phyloP scores from a whole-genome alignment of 2,113 vertebrate genomes.

The Onychostruthus taczanowskii region DNA sequence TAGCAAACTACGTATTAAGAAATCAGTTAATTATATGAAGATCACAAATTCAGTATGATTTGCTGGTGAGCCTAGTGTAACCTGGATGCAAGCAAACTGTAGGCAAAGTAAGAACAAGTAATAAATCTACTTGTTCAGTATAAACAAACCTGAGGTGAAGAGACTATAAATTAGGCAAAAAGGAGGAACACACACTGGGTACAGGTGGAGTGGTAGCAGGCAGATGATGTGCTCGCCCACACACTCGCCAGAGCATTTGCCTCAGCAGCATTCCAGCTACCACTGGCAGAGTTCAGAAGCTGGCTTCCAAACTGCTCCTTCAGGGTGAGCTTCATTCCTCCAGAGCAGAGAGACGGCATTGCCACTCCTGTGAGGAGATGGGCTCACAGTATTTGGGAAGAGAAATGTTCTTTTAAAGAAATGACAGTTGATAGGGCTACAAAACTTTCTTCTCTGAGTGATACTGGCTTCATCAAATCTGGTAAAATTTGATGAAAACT shows the following conservation, averaged over 20 bases:
- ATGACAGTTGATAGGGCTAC: not conserved
- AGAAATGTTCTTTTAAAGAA: not conserved
- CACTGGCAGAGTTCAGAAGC: not conserved
- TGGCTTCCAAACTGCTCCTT: not conserved
- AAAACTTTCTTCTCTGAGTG: not conserved
- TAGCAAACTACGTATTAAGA: not conserved
- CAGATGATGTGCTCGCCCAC: fast-evolving
- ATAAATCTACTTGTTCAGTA: not conserved
- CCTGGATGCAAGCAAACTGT: slow-evolving; percentile 8
- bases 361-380: not conserved
- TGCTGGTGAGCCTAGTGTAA: not conserved
- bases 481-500: not conserved
- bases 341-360: not conserved
- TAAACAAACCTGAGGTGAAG: slow-evolving; percentile 5
- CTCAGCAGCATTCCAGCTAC: not conserved
- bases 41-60: not conserved
- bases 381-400: not conserved
- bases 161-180: slow-evolving; percentile 6
- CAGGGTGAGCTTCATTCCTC: not conserved
- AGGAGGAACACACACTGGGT: not conserved
- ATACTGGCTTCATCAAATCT: not conserved
- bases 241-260: fast-evolving
- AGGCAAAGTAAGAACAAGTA: slow-evolving; percentile 4
- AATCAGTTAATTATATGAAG: slow-evolving; percentile 12
- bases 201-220: not conserved